phyloP scores from a whole-genome alignment of 2,113 vertebrate species.

The Paramormyrops kingsleyae region DNA sequence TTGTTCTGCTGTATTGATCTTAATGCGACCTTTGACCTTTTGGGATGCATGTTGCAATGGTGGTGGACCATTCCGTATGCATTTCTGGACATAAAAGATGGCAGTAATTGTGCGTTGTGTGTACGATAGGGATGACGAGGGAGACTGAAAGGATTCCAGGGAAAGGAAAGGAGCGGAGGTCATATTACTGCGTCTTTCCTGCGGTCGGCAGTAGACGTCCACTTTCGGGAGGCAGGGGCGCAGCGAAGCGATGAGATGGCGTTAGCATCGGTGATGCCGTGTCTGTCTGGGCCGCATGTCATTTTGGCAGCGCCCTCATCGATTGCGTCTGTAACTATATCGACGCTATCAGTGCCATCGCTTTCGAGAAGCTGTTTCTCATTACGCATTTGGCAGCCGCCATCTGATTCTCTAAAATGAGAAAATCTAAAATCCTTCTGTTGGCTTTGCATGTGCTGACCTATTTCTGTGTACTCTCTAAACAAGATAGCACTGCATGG shows the following conservation, averaged over 20 bases:
- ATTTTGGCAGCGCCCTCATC: background rate
- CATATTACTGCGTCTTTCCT: background rate
- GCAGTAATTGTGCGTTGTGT: background rate
- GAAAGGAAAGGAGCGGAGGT: background rate
- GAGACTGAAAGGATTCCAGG: background rate
- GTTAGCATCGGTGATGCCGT: background rate
- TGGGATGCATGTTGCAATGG: background rate
- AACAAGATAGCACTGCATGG: background rate
- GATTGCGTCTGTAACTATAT: background rate
- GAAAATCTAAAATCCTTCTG: background rate
- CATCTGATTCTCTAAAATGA: background rate
- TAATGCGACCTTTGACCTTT: background rate
- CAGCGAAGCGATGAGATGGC: background rate
- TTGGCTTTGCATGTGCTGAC: background rate
- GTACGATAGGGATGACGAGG: background rate
- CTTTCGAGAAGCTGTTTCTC: background rate
- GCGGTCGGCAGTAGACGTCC: slow-evolving; percentile 7
- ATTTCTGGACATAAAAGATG: no score
- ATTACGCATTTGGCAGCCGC: background rate
- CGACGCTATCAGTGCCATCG: background rate
- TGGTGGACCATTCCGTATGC: background rate
- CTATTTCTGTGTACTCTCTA: background rate
- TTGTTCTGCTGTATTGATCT: background rate
- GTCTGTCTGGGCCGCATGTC: background rate
- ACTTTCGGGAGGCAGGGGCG: background rate